Percentiles rank a stretch among this genome's conserved stretches.
Conservation (phyloP, 2,113 vertebrate species). For the human region GRCh38 chr7:131269001-131269500, state of each 20-base stretch:
- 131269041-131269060: neutral
- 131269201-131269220: neutral
- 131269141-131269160: neutral
- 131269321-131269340: neutral
- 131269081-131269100: neutral
- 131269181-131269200: conserved; percentile 5
- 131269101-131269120: neutral
- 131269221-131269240: neutral
- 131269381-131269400: neutral
- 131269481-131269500: neutral
- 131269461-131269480: neutral
- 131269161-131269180: neutral
- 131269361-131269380: neutral
- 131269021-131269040: neutral
- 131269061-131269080: neutral
- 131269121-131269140: neutral
- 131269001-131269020: neutral
- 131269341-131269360: neutral
- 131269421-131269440: neutral
- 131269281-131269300: neutral
- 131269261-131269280: neutral
- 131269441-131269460: neutral
- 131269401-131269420: neutral
- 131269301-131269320: neutral
- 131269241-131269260: neutral